Conservation (phyloP, 1,140 invertebrate genomes). For the Ladona fulva region DNA sequence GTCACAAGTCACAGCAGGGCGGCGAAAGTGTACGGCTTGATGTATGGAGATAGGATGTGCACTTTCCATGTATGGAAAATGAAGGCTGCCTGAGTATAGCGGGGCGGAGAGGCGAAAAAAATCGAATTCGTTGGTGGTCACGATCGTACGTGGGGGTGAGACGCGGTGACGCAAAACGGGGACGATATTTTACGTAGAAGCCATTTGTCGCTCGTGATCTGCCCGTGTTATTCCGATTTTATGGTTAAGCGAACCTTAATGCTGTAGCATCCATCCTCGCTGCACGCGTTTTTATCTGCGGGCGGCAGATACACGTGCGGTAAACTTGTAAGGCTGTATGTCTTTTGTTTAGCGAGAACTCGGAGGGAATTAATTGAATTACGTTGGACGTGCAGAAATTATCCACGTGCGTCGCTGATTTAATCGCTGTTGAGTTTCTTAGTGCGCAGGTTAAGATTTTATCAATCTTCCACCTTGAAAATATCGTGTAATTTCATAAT, state of each 20-base stretch:
- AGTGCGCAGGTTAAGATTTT: too few species aligned
- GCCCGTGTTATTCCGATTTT: not conserved
- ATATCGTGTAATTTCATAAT: too few species aligned
- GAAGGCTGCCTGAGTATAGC: too few species aligned
- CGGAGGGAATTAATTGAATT: too few species aligned
- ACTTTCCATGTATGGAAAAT: constrained; percentile 5
- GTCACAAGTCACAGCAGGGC: not conserved
- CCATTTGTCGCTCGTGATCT: not conserved
- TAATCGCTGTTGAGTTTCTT: too few species aligned
- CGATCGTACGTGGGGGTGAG: not conserved
- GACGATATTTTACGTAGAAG: not conserved
- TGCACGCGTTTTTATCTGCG: not conserved
- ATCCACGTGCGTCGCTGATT: too few species aligned
- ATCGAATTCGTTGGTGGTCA: constrained; percentile 4
- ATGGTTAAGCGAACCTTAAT: not conserved
- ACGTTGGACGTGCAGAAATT: too few species aligned
- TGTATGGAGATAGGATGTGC: constrained; percentile 8
- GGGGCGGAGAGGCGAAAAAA: not conserved
- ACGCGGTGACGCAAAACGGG: not conserved
- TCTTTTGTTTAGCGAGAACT: too few species aligned
- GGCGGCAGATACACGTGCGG: too few species aligned
- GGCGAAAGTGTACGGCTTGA: not conserved
- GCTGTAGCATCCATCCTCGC: too few species aligned
- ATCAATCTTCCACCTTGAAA: too few species aligned
- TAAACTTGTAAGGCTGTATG: too few species aligned